phyloP scores from a whole-genome alignment of 2,797 vertebrate species.

The Halcyon smyrnensis region DNA sequence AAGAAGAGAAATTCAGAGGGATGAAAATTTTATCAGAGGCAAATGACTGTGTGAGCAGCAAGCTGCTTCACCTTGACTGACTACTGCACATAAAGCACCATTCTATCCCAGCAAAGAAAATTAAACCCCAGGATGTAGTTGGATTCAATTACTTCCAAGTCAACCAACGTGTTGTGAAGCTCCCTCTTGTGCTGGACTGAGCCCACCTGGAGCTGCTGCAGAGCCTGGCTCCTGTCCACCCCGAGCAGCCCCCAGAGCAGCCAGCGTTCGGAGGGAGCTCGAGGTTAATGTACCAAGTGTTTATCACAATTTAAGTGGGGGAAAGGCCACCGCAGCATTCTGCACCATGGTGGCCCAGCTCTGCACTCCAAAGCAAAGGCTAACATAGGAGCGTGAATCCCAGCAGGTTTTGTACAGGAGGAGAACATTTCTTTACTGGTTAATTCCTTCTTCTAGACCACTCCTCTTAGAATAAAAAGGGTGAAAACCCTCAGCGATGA shows the following conservation, averaged over 20 bases:
- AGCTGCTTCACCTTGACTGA: background rate
- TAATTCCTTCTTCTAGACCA: background rate
- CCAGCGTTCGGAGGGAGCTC: background rate
- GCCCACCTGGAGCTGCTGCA: too few species aligned
- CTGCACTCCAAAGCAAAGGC: background rate
- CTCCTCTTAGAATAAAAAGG: background rate
- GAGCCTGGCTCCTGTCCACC: background rate
- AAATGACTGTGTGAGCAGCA: fast-evolving
- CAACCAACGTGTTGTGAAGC: background rate
- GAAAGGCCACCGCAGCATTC: background rate
- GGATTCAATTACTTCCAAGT: background rate
- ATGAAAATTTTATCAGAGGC: background rate
- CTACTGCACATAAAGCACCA: too few species aligned
- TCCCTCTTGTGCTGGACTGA: background rate
- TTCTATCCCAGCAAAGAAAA: background rate
- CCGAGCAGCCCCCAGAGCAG: too few species aligned
- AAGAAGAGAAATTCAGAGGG: background rate
- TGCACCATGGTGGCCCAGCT: background rate
- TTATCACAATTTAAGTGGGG: background rate
- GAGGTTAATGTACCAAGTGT: fast-evolving
- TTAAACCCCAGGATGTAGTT: too few species aligned
- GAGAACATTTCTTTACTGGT: background rate
- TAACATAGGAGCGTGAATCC: fast-evolving
- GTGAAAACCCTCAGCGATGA: background rate
- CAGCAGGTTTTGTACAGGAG: background rate